Evolutionary conservation across 2,888 invertebrate species (phyloP).

Genomic region (Encarsia formosa): DNA sequence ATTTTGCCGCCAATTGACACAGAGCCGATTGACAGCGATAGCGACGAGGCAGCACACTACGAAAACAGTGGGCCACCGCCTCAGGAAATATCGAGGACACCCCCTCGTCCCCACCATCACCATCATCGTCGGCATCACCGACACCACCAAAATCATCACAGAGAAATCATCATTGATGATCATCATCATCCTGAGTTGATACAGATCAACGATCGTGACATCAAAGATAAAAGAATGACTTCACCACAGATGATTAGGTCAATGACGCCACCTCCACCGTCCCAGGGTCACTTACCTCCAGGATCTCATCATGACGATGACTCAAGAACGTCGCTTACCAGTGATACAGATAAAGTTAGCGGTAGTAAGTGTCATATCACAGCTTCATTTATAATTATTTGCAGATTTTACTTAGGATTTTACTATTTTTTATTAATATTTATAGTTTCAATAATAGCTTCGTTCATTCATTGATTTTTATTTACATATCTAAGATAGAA

Average conservation of each 20-base stretch:
- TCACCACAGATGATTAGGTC: slow-evolving; percentile 17
- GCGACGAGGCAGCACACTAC: slow-evolving; percentile 48
- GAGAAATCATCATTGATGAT: slow-evolving; percentile 4
- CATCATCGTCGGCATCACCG: slow-evolving; percentile 49
- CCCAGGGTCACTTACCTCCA: slow-evolving; percentile 2
- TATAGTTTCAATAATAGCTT: too few species aligned
- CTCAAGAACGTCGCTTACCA: slow-evolving; percentile 47
- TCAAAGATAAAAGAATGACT: slow-evolving; percentile 32
- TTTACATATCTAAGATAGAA: too few species aligned
- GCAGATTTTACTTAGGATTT: neutral
- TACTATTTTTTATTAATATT: neutral
- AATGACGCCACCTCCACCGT: slow-evolving; percentile 36
- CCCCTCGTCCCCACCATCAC: slow-evolving; percentile 47
- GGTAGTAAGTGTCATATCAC: slow-evolving; percentile 36
- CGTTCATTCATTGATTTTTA: too few species aligned
- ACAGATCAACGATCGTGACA: slow-evolving; percentile 29
- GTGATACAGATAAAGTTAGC: slow-evolving; percentile 48
- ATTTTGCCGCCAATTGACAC: slow-evolving; percentile 62
- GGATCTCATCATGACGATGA: slow-evolving; percentile 39
- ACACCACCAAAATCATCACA: slow-evolving; percentile 45
- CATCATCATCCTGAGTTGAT: neutral
- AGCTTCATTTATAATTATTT: neutral
- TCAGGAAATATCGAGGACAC: slow-evolving; percentile 44
- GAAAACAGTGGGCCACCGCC: slow-evolving; percentile 36
- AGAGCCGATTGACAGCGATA: slow-evolving; percentile 71